Base-by-base conservation (phyloP, 2,797 vertebrate genomes). In the Martes flavigula region DNA sequence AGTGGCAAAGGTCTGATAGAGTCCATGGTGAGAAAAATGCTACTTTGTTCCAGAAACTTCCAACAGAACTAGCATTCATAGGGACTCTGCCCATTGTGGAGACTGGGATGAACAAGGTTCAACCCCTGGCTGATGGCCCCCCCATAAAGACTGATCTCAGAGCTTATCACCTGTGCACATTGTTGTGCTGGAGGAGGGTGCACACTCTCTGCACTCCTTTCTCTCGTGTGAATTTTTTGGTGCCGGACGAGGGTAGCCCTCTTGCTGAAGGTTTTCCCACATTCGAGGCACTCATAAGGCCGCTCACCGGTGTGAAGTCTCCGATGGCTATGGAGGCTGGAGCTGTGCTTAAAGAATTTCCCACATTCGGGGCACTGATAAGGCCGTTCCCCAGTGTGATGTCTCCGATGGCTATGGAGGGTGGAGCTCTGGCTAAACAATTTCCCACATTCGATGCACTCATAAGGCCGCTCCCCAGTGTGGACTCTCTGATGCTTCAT, bases 401-500 rank as follows among this genome's bases (percentile, higher is more conserved):
- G 86, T 92, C 97, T 96, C 85, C 81, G 72, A 35, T 97, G 98
- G 46, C 92, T 96, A 10, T 83, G 93, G 23, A 98, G 97, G 35
- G 85, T 96, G 15, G 98, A 97, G 66, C 88, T 98, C 60, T 97
- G 96, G 17, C 88, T 92, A 27, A 97, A 97, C 1, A 95, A 78
- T 56, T 96, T 98, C 62, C 97, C 97, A 94, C 98, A 98, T 14
- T 97, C 90, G 0, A 17, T 70, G 35, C 98, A 98, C 13, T 89
- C 88, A 38, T 97, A 96, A 64, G 97, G 97, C 7, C 83, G 85
- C 66, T 98, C 97, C 13, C 98, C 98, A 5, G 97, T 98, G 86
- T 98, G 98, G 60, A 97, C 97, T 25, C 96, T 82, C 86, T 96
- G 96, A 90, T 98, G 98, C 40, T 97, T 97, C 60, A 97, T 95